Conservation (phyloP, 2,888 invertebrate species). For the Gandaritis pyraliata region DNA sequence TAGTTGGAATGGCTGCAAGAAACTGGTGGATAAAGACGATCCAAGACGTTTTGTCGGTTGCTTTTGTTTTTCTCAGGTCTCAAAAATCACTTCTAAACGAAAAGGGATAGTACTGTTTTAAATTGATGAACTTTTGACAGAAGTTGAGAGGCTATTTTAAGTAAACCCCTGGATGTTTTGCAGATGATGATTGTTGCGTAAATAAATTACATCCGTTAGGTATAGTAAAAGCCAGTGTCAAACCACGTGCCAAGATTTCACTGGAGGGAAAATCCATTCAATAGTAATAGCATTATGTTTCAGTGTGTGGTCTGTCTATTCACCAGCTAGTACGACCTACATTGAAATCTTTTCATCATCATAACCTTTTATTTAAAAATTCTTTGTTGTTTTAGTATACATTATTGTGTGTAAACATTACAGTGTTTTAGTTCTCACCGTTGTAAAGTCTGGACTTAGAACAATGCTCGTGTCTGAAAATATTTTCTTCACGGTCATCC, state of each 20-base stretch:
- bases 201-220: background rate
- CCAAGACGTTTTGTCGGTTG: no score
- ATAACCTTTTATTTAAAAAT: background rate
- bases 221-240: background rate
- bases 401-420: background rate
- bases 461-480: constrained; percentile 37
- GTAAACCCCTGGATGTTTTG: no score
- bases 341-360: background rate
- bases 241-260: background rate
- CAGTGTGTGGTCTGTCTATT: no score
- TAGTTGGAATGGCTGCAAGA: no score
- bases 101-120: no score
- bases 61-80: no score
- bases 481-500: constrained; percentile 38
- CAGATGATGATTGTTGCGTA: no score
- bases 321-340: no score
- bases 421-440: constrained; percentile 14
- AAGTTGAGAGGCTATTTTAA: no score
- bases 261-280: background rate
- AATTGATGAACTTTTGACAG: no score
- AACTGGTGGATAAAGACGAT: no score
- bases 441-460: constrained; percentile 34
- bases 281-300: background rate
- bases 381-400: background rate
- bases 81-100: no score